Evolutionary conservation across 2,113 vertebrate genomes (phyloP).

Genomic region (Chrysochloris asiatica): DNA sequence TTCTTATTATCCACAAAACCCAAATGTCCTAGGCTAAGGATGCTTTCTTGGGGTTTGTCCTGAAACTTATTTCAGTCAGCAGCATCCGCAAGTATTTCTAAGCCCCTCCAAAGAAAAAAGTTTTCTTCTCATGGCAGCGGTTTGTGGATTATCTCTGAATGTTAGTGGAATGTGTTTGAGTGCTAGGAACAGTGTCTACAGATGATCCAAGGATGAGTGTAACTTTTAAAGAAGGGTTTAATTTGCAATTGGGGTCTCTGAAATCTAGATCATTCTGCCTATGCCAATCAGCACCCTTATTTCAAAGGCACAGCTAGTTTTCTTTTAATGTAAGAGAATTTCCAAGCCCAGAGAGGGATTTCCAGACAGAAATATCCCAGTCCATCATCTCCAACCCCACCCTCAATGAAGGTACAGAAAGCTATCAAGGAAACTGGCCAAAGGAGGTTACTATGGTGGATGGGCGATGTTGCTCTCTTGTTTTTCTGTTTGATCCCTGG

Average conservation of each 20-base stretch:
- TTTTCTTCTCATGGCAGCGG: neutral
- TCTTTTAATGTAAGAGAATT: neutral
- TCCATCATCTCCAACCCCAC: neutral
- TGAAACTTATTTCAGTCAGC: neutral
- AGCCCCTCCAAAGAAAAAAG: neutral
- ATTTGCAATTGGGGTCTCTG: neutral
- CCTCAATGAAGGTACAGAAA: neutral
- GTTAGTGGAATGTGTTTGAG: neutral
- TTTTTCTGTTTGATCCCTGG: neutral
- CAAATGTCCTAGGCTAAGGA: neutral
- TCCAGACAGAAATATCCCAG: neutral
- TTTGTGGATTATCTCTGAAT: neutral
- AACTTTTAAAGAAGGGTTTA: neutral
- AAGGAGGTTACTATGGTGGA: neutral
- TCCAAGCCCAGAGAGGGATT: neutral
- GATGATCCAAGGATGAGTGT: neutral
- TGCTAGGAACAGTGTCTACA: neutral
- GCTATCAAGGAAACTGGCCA: neutral
- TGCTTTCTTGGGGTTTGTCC: neutral
- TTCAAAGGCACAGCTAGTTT: neutral
- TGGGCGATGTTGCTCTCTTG: neutral
- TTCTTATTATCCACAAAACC: neutral
- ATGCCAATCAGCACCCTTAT: neutral
- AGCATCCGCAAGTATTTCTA: rapidly evolving
- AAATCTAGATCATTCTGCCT: neutral